Percentiles rank a stretch among this genome's conserved stretches.
Evolutionary conservation across 2,888 invertebrate genomes (phyloP).

Genomic region (Antitype chi): DNA sequence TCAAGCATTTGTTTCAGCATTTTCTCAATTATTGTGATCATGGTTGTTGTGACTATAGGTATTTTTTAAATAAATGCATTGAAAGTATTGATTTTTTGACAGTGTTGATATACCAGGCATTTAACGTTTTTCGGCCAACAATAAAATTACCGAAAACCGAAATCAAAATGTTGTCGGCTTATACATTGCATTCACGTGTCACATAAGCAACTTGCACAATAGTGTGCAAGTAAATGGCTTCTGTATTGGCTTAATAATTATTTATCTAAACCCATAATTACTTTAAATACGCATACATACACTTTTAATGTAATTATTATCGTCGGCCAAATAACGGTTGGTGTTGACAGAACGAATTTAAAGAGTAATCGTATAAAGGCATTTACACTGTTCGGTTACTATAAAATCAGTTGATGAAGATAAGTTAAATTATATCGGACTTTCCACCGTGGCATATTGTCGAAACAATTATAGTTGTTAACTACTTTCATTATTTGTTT

Average conservation of each 20-base stretch:
- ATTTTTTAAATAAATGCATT: background rate
- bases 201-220: background rate
- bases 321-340: conserved; percentile 48
- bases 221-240: background rate
- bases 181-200: background rate
- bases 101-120: no score
- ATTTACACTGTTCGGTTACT: conserved; percentile 11
- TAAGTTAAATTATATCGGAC: conserved; percentile 27
- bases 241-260: background rate
- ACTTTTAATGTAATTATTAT: conserved; percentile 44
- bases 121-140: background rate
- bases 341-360: conserved; percentile 34
- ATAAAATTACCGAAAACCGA: background rate
- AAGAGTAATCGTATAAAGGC: conserved; percentile 36
- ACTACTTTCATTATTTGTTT: conserved; percentile 13
- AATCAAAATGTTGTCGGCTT: background rate
- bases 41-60: background rate
- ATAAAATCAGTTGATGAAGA: conserved; percentile 47
- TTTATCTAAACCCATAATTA: conserved; percentile 21
- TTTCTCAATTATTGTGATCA: background rate
- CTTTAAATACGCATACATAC: background rate
- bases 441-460: background rate
- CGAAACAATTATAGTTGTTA: conserved; percentile 12
- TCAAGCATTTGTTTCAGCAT: background rate
- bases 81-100: background rate